A percentile compares a stretch with the other conserved stretches of the same genome.
Evolutionary conservation across 2,888 invertebrate genomes (phyloP).

Genomic region (Lucinisca nassula): DNA sequence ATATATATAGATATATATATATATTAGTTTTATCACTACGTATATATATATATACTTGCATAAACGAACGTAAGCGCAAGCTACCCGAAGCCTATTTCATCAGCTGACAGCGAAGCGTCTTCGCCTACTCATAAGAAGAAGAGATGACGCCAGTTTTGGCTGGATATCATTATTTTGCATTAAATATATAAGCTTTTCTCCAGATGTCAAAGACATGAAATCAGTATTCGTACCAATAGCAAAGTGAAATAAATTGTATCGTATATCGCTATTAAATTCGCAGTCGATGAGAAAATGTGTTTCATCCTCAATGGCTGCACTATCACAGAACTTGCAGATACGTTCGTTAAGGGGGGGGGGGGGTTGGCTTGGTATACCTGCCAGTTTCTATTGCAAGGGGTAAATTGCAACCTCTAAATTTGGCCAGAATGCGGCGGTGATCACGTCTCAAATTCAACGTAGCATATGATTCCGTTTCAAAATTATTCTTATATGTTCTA

Average conservation of each 20-base stretch:
- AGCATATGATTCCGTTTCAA: background rate
- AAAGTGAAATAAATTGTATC: background rate
- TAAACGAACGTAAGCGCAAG: no score
- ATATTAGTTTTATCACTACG: no score
- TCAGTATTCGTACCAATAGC: background rate
- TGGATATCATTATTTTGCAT: no score
- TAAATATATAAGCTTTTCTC: background rate
- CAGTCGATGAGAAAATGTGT: constrained; percentile 5
- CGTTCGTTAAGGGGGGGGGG: background rate
- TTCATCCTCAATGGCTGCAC: background rate
- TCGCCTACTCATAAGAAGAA: no score
- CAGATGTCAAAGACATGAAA: background rate
- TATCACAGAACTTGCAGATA: background rate
- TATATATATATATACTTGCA: no score
- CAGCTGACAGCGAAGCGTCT: no score
- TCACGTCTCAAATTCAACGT: background rate
- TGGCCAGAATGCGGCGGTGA: background rate
- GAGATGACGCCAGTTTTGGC: no score
- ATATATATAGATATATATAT: no score
- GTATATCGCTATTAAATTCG: background rate
- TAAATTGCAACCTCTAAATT: constrained; percentile 6
- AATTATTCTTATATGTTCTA: background rate
- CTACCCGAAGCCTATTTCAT: no score
- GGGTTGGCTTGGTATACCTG: background rate
- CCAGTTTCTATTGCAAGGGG: constrained; percentile 10